Evolutionary conservation across 2,888 invertebrate species (phyloP).

Genomic region (Nemapogon koenigi): DNA sequence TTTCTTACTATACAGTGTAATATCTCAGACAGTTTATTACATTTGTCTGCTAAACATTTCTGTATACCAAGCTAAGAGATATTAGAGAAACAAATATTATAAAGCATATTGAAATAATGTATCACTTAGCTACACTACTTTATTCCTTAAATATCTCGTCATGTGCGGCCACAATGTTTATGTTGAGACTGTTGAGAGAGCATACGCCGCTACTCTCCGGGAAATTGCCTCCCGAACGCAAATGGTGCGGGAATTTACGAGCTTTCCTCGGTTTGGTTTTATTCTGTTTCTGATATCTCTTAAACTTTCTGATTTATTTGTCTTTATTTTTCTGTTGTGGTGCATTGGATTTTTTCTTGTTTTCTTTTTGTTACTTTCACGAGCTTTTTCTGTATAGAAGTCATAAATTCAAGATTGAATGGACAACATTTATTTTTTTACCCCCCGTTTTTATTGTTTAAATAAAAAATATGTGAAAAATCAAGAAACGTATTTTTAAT

Average conservation of each 20-base stretch:
- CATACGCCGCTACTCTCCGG: conserved; percentile 3
- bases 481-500: not conserved
- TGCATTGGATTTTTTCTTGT: no score
- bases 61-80: no score
- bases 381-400: no score
- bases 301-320: conserved; percentile 3
- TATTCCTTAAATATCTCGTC: no score
- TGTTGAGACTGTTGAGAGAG: not conserved
- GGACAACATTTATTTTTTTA: no score
- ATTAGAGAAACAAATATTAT: no score
- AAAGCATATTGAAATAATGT: no score
- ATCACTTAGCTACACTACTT: no score
- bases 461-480: not conserved
- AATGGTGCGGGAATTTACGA: conserved; percentile 8
- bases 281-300: conserved; percentile 7
- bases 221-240: conserved; percentile 6
- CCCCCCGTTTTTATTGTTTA: not conserved
- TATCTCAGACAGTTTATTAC: conserved; percentile 4
- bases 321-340: not conserved
- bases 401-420: no score
- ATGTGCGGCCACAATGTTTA: conserved; percentile 3
- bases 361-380: no score
- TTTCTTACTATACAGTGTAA: conserved; percentile 5
- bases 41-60: no score
- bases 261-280: conserved; percentile 6